These are phyloP conservation scores for Paratilapia polleni DNA, from an alignment of 2,113 vertebrate genomes.

Conservation along the genomic window DNA sequence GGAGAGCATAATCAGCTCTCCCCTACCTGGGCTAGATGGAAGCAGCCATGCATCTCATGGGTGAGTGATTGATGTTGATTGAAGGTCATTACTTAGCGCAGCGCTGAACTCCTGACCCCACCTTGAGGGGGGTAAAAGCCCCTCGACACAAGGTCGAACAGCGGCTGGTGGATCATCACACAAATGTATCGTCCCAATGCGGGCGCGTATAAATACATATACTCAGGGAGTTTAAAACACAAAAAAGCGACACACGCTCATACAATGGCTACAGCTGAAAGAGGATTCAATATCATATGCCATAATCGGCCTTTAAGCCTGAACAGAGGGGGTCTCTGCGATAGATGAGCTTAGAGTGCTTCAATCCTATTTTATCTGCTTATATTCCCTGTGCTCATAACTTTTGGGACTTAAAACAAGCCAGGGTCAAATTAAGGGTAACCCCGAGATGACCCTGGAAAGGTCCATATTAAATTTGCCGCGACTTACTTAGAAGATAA, in stretches of 20 bases:
- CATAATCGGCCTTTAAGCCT: slow-evolving; percentile 72
- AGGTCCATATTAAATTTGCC: neutral
- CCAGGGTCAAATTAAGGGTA: slow-evolving; percentile 55
- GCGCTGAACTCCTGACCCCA: slow-evolving; percentile 74
- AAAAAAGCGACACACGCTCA: slow-evolving; percentile 34
- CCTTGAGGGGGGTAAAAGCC: slow-evolving; percentile 31
- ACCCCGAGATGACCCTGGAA: slow-evolving; percentile 18
- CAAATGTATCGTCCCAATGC: slow-evolving; percentile 18
- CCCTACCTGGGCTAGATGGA: slow-evolving; percentile 49
- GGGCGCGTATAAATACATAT: slow-evolving; percentile 15
- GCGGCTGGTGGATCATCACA: slow-evolving; percentile 13
- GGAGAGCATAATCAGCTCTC: slow-evolving; percentile 28
- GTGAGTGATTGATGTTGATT: slow-evolving; percentile 73
- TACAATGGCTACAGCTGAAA: slow-evolving; percentile 67
- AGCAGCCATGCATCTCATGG: slow-evolving; percentile 54
- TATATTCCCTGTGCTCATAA: slow-evolving; percentile 68
- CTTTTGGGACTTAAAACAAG: slow-evolving; percentile 61
- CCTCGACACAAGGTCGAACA: slow-evolving; percentile 41
- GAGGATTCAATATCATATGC: slow-evolving; percentile 79
- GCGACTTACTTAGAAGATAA: neutral
- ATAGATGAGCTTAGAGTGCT: slow-evolving; percentile 66
- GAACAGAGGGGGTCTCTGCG: slow-evolving; percentile 60
- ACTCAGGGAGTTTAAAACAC: slow-evolving; percentile 5
- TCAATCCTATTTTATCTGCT: slow-evolving; percentile 71
- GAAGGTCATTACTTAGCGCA: slow-evolving; percentile 69